Percentiles rank a stretch among this genome's conserved stretches.
Evolutionary conservation across 2,888 invertebrate genomes (phyloP).

Genomic region (Oscheius sp.): DNA sequence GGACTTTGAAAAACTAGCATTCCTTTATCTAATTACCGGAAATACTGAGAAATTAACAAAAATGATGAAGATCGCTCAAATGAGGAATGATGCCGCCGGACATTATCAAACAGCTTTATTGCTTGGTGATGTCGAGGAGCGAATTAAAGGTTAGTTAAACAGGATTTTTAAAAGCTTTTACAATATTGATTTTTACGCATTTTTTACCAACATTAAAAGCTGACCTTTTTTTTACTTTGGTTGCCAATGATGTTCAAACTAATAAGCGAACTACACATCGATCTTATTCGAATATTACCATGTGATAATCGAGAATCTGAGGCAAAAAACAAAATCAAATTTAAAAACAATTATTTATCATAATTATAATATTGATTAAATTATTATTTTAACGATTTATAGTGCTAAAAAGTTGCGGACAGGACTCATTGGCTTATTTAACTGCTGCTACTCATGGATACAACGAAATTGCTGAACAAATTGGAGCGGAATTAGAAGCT

Average conservation of each 20-base stretch:
- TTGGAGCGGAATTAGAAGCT: conserved; percentile 72
- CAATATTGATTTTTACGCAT: neutral
- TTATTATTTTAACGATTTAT: conserved; percentile 16
- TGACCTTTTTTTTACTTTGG: neutral
- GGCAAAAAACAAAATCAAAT: no score
- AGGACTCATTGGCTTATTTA: conserved; percentile 82
- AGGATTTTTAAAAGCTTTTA: neutral
- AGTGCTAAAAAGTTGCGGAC: conserved; percentile 77
- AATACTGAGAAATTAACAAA: conserved; percentile 95
- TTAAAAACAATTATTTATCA: neutral
- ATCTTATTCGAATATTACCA: conserved; percentile 28
- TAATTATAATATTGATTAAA: neutral
- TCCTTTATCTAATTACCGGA: conserved; percentile 93
- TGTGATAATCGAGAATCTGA: conserved; percentile 33
- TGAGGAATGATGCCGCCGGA: conserved; percentile 92
- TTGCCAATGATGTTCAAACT: conserved; percentile 26
- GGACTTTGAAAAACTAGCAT: conserved; percentile 96
- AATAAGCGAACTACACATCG: conserved; percentile 30
- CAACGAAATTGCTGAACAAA: conserved; percentile 80
- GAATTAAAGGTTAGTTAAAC: conserved; percentile 78
- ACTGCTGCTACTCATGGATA: conserved; percentile 92
- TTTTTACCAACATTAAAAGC: neutral
- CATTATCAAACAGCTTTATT: conserved; percentile 94
- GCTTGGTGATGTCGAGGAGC: conserved; percentile 88
- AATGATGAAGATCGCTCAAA: conserved; percentile 99